Conservation (phyloP, 2,797 vertebrate genomes). For the Sternotherus odoratus region DNA sequence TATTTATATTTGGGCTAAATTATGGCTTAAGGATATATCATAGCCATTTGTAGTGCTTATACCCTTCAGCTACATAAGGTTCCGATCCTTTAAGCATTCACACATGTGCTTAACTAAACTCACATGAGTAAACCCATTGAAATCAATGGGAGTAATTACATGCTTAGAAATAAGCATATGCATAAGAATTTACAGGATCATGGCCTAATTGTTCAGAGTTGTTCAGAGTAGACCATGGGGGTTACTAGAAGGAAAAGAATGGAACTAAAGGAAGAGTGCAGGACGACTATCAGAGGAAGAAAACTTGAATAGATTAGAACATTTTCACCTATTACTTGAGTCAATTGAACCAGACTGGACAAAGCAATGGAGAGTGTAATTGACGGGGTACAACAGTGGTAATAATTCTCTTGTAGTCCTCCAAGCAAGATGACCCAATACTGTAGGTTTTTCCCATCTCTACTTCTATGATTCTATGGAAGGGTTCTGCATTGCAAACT, state of each 20-base stretch:
- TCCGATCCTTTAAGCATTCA: background rate
- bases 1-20: conserved; percentile 18
- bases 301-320: background rate
- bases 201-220: rapidly evolving
- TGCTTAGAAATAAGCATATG: background rate
- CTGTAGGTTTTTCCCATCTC: background rate
- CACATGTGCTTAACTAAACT: background rate
- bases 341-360: background rate
- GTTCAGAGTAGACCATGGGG: conserved; percentile 3
- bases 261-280: background rate
- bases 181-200: background rate
- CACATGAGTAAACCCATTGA: background rate
- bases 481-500: background rate
- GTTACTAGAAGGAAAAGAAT: background rate
- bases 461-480: background rate
- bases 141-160: background rate
- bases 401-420: background rate
- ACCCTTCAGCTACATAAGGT: background rate
- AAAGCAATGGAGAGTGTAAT: background rate
- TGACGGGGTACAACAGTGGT: background rate
- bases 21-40: background rate
- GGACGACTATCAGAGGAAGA: rapidly evolving
- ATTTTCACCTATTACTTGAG: background rate
- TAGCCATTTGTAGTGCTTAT: background rate
- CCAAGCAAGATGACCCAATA: background rate